phyloP scores from a whole-genome alignment of 2,888 invertebrate species.

The Rhogogaster chlorosoma region DNA sequence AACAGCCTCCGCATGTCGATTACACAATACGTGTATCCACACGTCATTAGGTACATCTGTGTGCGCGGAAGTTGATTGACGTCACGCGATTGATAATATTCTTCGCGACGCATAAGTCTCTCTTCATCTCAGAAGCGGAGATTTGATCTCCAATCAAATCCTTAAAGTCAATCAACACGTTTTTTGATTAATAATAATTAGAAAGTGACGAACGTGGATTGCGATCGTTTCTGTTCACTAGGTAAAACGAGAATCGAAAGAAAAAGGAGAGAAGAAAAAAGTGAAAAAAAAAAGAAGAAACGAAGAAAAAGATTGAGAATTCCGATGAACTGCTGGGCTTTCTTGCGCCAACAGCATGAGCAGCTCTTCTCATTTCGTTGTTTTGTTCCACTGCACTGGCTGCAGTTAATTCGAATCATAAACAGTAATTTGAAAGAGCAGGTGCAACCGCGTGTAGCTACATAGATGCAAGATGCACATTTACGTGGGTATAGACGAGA shows the following conservation, averaged over 20 bases:
- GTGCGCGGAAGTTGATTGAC: not conserved
- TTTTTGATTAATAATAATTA: conserved; percentile 31
- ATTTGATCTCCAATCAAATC: conserved; percentile 5
- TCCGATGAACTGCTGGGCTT: conserved; percentile 19
- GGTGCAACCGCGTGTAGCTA: conserved; percentile 56
- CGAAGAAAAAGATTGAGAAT: not conserved
- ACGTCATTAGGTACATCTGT: not conserved
- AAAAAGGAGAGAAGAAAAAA: not conserved
- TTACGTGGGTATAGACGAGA: conserved; percentile 8
- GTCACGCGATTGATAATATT: conserved; percentile 29
- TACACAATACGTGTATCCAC: not conserved
- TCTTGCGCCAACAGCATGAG: not conserved
- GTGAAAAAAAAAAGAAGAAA: not conserved
- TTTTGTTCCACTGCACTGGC: not conserved
- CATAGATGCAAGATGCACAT: conserved; percentile 48
- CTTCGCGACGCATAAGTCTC: not conserved
- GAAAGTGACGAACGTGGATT: not conserved
- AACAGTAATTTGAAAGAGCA: conserved; percentile 64
- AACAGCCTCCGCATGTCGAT: not conserved
- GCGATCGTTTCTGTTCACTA: not conserved
- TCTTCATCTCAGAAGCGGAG: not conserved
- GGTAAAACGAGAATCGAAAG: not conserved
- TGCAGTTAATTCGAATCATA: conserved; percentile 61
- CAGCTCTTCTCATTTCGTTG: conserved; percentile 11
- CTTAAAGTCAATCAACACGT: conserved; percentile 1